These are phyloP conservation scores for Leptopilina syphax DNA, from an alignment of 2,888 invertebrate species.

Conservation along the genomic window DNA sequence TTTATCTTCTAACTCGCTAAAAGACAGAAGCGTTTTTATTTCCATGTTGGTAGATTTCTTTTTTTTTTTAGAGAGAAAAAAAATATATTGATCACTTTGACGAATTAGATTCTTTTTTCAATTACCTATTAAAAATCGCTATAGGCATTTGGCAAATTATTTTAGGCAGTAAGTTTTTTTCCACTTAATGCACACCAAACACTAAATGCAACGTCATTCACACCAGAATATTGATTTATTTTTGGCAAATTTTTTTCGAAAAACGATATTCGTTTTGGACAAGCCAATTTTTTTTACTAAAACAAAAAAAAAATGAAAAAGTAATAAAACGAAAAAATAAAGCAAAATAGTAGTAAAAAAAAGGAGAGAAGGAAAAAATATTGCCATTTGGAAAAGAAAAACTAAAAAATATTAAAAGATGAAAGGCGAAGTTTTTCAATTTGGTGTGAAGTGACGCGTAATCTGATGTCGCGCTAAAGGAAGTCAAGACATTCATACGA, in stretches of 20 bases:
- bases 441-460: conserved; percentile 5
- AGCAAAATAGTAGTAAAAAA: no score
- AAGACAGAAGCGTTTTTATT: conserved; percentile 21
- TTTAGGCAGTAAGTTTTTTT: conserved; percentile 66
- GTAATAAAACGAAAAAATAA: no score
- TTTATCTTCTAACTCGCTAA: conserved; percentile 33
- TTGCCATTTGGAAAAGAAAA: no score
- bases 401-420: neutral
- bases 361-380: no score
- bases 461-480: conserved; percentile 42
- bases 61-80: conserved; percentile 39
- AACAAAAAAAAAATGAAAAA: no score
- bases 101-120: conserved; percentile 8
- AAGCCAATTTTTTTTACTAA: no score
- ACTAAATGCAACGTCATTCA: conserved; percentile 28
- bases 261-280: no score
- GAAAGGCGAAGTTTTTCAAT: conserved; percentile 8
- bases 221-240: neutral
- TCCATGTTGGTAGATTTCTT: neutral
- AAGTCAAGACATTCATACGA: conserved; percentile 40
- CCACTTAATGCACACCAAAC: conserved; percentile 15
- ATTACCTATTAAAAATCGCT: conserved; percentile 29
- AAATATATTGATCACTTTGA: conserved; percentile 22
- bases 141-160: conserved; percentile 69
- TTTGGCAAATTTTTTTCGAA: no score